Percentiles rank a stretch among this genome's conserved stretches.
Conservation (phyloP, 2,113 vertebrate species). For the Otus sunia region DNA sequence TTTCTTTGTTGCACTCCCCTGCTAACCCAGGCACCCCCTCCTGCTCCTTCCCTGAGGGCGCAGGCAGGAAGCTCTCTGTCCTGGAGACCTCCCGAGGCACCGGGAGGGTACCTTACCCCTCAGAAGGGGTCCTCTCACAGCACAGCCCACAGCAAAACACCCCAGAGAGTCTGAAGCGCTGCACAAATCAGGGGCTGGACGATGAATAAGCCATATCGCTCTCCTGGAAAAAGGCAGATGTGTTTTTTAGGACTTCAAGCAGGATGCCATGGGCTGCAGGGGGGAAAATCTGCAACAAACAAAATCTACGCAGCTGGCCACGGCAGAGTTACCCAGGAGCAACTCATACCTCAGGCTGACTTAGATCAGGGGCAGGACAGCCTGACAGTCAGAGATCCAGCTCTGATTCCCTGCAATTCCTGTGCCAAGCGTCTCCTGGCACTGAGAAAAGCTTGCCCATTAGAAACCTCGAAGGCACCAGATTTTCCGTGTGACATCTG, state of each 20-base stretch:
- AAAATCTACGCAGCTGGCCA: background rate
- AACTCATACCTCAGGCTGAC: background rate
- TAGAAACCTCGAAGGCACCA: constrained; percentile 6
- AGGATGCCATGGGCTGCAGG: background rate
- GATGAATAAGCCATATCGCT: background rate
- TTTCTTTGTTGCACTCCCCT: background rate
- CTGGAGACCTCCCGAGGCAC: background rate
- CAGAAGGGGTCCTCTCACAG: background rate
- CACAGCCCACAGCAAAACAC: background rate
- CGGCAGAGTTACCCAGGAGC: background rate
- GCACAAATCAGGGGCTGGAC: background rate
- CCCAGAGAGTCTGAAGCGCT: background rate
- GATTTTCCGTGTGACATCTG: constrained; percentile 16
- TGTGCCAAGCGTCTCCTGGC: constrained; percentile 1
- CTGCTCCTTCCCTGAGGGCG: background rate
- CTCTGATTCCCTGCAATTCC: background rate
- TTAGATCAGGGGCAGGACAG: background rate
- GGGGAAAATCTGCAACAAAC: background rate
- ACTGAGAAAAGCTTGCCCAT: background rate
- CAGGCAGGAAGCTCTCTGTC: background rate
- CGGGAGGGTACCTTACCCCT: background rate
- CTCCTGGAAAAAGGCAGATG: background rate
- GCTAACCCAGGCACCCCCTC: background rate
- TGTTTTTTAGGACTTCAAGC: background rate
- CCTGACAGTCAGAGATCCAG: background rate